phyloP scores from a whole-genome alignment of 2,888 invertebrate species.

The Dryocosmus kuriphilus region DNA sequence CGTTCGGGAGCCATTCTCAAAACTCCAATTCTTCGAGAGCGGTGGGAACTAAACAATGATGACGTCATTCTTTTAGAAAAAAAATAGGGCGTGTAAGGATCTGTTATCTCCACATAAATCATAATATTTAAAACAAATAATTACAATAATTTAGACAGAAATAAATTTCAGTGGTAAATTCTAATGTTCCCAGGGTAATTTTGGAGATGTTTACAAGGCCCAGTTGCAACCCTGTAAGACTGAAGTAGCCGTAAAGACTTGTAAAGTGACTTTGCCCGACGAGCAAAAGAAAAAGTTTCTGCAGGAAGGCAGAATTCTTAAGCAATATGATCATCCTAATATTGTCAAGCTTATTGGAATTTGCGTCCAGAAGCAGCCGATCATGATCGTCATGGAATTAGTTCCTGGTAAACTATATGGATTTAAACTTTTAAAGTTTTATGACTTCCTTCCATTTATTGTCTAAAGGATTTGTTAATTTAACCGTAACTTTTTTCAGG shows the following conservation, averaged over 20 bases:
- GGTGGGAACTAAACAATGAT: conserved; percentile 97
- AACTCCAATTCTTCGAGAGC: conserved; percentile 91
- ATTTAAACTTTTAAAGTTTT: conserved; percentile 6
- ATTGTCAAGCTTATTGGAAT: conserved; percentile 97
- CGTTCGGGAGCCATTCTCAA: conserved; percentile 94
- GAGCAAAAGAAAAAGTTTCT: conserved; percentile 96
- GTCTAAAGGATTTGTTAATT: not conserved
- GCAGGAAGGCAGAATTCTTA: conserved; percentile 95
- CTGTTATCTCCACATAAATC: not conserved
- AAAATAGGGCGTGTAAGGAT: conserved; percentile 94
- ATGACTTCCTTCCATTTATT: not conserved
- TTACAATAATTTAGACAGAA: not conserved
- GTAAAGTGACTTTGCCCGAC: conserved; percentile 94
- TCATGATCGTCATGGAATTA: conserved; percentile 99
- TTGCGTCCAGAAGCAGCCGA: conserved; percentile 98
- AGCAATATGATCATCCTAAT: conserved; percentile 98
- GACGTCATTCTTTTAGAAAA: conserved; percentile 93
- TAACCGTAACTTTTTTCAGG: conserved; percentile 78
- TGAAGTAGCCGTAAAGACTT: conserved; percentile 97
- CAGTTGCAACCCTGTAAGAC: conserved; percentile 89
- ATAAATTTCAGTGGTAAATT: no score
- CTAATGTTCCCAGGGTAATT: conserved; percentile 87
- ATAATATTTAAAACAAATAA: not conserved
- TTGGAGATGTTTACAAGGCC: conserved; percentile 97
- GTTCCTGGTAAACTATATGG: conserved; percentile 84